A percentile compares a stretch with the other conserved stretches of the same genome.
These are phyloP conservation scores for Caenorhabditis latens DNA, from an alignment of 1,140 invertebrate species.

Conservation along the genomic window DNA sequence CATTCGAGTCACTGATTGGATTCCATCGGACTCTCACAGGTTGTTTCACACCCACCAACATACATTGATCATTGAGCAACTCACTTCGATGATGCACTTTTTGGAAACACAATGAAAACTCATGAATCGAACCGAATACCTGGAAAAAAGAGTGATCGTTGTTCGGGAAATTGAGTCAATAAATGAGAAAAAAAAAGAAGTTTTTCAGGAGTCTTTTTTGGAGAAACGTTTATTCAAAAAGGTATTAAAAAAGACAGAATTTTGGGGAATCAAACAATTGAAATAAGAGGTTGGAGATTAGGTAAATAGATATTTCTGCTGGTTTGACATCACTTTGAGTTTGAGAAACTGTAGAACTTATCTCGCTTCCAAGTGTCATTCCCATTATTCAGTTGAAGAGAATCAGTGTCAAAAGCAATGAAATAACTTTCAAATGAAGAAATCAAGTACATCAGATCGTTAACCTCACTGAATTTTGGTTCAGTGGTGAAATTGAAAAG, in stretches of 20 bases:
- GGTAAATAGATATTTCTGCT: no score
- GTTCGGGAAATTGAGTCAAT: slow-evolving; percentile 30
- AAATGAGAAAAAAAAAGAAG: slow-evolving; percentile 9
- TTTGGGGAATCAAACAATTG: no score
- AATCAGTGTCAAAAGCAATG: no score
- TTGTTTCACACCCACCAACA: slow-evolving; percentile 20
- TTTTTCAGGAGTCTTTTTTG: background rate
- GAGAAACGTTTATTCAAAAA: background rate
- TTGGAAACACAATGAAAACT: slow-evolving; percentile 31
- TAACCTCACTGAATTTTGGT: no score
- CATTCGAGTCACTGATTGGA: slow-evolving; percentile 1
- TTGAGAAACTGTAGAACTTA: no score
- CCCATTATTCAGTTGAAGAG: no score
- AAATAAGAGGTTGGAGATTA: no score
- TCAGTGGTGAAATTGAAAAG: no score
- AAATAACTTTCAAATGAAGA: no score
- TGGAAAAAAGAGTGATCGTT: slow-evolving; percentile 27
- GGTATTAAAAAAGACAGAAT: background rate
- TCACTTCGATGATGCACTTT: slow-evolving; percentile 2
- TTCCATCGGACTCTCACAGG: background rate
- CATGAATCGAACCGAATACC: slow-evolving; percentile 30
- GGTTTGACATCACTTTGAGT: no score
- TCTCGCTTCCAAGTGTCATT: no score
- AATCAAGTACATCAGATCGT: no score
- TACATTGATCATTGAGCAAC: slow-evolving; percentile 22